Evolutionary conservation across 2,113 vertebrate species (phyloP).

Genomic region (Pongo abelii): DNA sequence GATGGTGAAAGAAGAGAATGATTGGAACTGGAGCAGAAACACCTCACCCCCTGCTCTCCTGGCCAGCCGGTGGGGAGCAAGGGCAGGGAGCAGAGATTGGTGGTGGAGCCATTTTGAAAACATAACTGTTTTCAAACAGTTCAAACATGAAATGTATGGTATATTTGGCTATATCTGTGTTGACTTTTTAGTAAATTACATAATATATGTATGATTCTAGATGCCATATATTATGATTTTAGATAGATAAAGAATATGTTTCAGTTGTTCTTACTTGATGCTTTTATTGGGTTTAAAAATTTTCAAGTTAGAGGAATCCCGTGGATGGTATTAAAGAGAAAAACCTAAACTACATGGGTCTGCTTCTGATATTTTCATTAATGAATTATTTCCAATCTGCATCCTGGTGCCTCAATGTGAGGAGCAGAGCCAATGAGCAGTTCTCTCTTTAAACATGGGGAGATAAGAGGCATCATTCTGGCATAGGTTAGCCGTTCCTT

Average conservation of each 20-base stretch:
- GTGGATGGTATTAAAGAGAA: not conserved
- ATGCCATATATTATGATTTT: not conserved
- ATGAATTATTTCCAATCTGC: not conserved
- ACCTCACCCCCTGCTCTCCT: rapidly evolving
- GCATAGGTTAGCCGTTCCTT: not conserved
- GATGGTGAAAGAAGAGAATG: not conserved
- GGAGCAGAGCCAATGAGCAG: not conserved
- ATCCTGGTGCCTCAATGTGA: not conserved
- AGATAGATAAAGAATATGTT: not conserved
- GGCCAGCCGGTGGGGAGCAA: too few relatives aligned
- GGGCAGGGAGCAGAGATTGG: not conserved
- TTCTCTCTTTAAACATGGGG: not conserved
- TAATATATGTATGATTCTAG: not conserved
- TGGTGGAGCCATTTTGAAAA: not conserved
- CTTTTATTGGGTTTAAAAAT: not conserved
- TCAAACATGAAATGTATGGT: not conserved
- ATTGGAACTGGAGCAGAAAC: not conserved
- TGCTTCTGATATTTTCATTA: not conserved
- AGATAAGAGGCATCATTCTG: not conserved
- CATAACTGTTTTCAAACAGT: not conserved
- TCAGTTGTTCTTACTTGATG: not conserved
- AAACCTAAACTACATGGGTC: not conserved
- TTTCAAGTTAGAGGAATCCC: not conserved
- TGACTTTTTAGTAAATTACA: not conserved
- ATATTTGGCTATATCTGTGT: not conserved